Evolutionary conservation across 2,888 invertebrate species (phyloP), one percentile per base, ranked within the genome.

Genomic region (Sepiola atlantica): DNA sequence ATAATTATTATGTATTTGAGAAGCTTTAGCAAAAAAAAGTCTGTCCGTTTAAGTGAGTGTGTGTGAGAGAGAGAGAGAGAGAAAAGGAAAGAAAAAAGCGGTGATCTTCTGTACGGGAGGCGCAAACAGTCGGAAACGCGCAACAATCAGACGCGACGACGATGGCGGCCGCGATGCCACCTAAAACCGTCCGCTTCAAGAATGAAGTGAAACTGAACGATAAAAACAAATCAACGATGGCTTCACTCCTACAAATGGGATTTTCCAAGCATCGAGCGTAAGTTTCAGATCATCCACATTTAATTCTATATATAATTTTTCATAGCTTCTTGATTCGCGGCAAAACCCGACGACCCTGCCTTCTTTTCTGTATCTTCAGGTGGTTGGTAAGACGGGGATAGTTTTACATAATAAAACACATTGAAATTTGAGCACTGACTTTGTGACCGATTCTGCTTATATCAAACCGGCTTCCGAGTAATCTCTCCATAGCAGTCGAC

Each of bases 181-280:
- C 45, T 6, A 92, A 92, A n/a, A 92, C 92, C 92, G 92, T 92
- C 92, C 92, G 92, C 92, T 92, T 92, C 92, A 92, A 92, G n/a
- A 92, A 92, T 54, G 92, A 92, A 92, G 92, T n/a, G 28, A 92
- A 92, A 92, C 6, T 45, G 14, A 35, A 24, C 21, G 92, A 92
- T n/a, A 92, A 92, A 92, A 92, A 35, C 54, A 92, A 92, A 35
- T 92, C 92, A 28, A 92, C 92, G 24, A 35, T 92, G 21, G n/a
- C 92, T 35, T 92, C 92, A 35, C 54, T 92, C 54, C 35, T 92
- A 35, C 92, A 92, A 54, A 92, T 92, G 92, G 92, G 92, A 92
- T 92, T 92, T 92, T 92, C 92, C 92, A 92, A 45, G 92, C 92
- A 92, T 54, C 45, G 92, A 20, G 92, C 92, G 92, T 92, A 92